These are phyloP conservation scores for Apocheima hispidaria DNA, from an alignment of 2,888 invertebrate species.

Conservation along the genomic window DNA sequence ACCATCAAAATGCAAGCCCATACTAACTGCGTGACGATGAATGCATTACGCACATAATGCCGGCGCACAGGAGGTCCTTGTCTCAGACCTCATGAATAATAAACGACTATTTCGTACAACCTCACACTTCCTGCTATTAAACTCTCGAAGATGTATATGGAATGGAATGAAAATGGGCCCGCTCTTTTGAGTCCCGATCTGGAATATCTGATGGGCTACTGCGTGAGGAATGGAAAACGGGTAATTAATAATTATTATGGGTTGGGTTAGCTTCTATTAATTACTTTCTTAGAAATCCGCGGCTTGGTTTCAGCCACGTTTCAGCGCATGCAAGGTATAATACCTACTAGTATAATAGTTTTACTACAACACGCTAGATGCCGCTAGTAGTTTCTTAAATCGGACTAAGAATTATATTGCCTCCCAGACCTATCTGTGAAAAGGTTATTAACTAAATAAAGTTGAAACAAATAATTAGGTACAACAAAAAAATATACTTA, in stretches of 20 bases:
- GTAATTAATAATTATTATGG: slow-evolving; percentile 4
- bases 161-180: slow-evolving; percentile 13
- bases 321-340: neutral
- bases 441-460: too few relatives aligned
- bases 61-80: slow-evolving; percentile 21
- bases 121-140: slow-evolving; percentile 24
- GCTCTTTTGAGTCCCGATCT: slow-evolving; percentile 1
- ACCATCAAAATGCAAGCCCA: slow-evolving; percentile 32
- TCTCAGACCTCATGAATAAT: slow-evolving; percentile 22
- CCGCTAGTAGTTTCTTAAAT: slow-evolving; percentile 35
- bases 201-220: slow-evolving; percentile 7
- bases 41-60: slow-evolving; percentile 17
- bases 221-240: neutral
- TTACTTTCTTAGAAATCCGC: slow-evolving; percentile 1
- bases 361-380: slow-evolving; percentile 53
- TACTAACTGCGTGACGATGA: slow-evolving; percentile 15
- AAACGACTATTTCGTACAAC: slow-evolving; percentile 17
- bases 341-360: neutral
- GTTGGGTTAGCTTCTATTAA: slow-evolving; percentile 1
- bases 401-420: too few relatives aligned
- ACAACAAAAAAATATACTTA: too few relatives aligned
- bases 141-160: neutral
- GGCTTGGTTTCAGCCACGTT: too few relatives aligned
- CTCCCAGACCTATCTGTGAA: too few relatives aligned
- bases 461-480: too few relatives aligned